These are phyloP conservation scores for Amblyteles armatorius DNA, from an alignment of 2,888 invertebrate genomes.

Conservation along the genomic window DNA sequence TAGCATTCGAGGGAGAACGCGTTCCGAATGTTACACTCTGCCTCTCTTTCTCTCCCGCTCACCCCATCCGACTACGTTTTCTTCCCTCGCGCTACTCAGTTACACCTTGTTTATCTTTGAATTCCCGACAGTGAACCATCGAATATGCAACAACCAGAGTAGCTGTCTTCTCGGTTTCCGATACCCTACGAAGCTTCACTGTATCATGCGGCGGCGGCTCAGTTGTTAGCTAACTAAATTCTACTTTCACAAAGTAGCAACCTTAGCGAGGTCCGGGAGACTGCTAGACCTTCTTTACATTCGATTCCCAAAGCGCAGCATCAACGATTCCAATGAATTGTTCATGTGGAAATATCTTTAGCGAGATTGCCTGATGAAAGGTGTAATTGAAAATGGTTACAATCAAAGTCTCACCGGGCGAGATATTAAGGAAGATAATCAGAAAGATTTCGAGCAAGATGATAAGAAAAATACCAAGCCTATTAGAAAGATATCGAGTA, in stretches of 20 bases:
- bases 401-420: background rate
- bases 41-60: background rate
- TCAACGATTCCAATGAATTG: background rate
- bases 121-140: slow-evolving; percentile 47
- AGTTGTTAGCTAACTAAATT: background rate
- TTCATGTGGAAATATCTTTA: background rate
- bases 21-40: background rate
- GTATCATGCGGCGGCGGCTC: background rate
- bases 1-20: background rate
- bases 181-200: background rate
- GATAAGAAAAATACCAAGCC: too few species aligned
- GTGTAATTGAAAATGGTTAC: background rate
- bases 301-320: background rate
- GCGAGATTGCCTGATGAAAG: background rate
- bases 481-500: too few species aligned
- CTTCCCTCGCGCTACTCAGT: slow-evolving; percentile 44
- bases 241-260: background rate
- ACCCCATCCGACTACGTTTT: slow-evolving; percentile 23
- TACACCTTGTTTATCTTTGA: slow-evolving; percentile 63
- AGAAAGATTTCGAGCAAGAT: too few species aligned
- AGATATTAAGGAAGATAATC: too few species aligned
- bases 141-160: slow-evolving; percentile 58
- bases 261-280: background rate
- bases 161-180: slow-evolving; percentile 35
- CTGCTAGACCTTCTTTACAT: background rate